These are phyloP conservation scores for Synanthedon tipuliformis DNA, from an alignment of 2,888 invertebrate genomes.

Conservation along the genomic window DNA sequence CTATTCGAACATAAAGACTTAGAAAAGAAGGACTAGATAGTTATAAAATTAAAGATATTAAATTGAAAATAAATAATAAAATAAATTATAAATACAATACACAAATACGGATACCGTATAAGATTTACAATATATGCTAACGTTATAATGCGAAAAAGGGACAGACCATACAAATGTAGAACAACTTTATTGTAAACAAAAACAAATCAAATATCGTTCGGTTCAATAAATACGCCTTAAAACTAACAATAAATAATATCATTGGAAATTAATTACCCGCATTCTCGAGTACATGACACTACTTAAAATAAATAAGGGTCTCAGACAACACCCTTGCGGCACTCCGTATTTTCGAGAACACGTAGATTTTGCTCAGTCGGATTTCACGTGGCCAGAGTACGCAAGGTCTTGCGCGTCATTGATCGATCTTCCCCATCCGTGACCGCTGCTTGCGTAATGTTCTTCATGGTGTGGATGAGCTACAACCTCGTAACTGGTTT, in stretches of 20 bases:
- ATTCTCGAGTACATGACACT: constrained; percentile 6
- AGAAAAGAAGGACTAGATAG: constrained; percentile 44
- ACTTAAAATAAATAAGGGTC: constrained; percentile 18
- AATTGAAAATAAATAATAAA: constrained; percentile 13
- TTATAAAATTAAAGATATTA: constrained; percentile 19
- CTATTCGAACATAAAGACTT: constrained; percentile 21
- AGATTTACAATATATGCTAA: constrained; percentile 49
- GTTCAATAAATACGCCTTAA: constrained; percentile 51
- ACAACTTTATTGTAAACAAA: constrained; percentile 50
- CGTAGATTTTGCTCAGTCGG: constrained; percentile 26
- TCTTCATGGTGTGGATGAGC: constrained; percentile 74
- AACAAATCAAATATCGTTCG: constrained; percentile 32
- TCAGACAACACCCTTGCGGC: constrained; percentile 22
- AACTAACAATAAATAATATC: constrained; percentile 47
- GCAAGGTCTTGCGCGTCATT: constrained; percentile 70
- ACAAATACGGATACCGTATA: constrained; percentile 67
- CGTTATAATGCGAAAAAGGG: constrained; percentile 42
- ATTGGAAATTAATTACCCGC: constrained; percentile 2
- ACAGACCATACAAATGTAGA: constrained; percentile 58
- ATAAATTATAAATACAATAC: constrained; percentile 42
- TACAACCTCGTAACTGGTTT: constrained; percentile 82
- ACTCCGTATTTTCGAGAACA: constrained; percentile 3
- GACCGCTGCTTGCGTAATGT: constrained; percentile 61
- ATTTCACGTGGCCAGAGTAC: constrained; percentile 67
- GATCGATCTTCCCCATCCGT: constrained; percentile 76